phyloP scores from a whole-genome alignment of 2,888 invertebrate species.

The Anthrax anthrax region DNA sequence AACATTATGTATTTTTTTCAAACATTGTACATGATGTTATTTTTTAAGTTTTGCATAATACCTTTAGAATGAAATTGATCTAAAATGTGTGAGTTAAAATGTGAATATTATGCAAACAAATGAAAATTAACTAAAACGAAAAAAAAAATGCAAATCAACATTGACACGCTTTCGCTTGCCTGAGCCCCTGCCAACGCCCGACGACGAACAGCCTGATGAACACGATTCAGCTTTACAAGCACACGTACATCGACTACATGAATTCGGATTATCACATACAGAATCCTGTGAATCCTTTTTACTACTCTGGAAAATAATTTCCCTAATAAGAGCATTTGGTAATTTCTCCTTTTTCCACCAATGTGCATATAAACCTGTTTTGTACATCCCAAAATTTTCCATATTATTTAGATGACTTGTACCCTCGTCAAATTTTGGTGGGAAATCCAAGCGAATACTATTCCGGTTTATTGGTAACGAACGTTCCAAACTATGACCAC shows the following conservation, averaged over 20 bases:
- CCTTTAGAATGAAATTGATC: conserved; percentile 3
- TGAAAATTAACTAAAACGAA: no score
- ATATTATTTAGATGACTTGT: neutral
- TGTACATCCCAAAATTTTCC: conserved; percentile 38
- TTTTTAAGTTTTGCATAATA: no score
- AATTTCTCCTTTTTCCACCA: conserved; percentile 86
- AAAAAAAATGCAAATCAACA: conserved; percentile 15
- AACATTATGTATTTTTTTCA: neutral
- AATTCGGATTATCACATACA: neutral
- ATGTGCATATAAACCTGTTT: conserved; percentile 76
- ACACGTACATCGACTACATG: neutral
- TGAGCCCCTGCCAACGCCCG: conserved; percentile 19
- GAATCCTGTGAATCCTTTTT: neutral
- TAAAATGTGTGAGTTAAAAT: no score
- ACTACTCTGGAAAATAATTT: conserved; percentile 15
- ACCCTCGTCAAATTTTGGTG: conserved; percentile 2
- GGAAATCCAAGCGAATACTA: conserved; percentile 24
- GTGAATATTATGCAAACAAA: no score
- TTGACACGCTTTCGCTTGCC: conserved; percentile 23
- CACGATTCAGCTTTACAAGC: neutral
- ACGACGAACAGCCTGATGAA: conserved; percentile 4
- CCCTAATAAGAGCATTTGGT: conserved; percentile 49
- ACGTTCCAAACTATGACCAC: conserved; percentile 13
- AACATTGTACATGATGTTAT: no score
- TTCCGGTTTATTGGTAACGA: conserved; percentile 25